Conservation (phyloP, 2,888 invertebrate genomes). For the Ophion slaviceki region DNA sequence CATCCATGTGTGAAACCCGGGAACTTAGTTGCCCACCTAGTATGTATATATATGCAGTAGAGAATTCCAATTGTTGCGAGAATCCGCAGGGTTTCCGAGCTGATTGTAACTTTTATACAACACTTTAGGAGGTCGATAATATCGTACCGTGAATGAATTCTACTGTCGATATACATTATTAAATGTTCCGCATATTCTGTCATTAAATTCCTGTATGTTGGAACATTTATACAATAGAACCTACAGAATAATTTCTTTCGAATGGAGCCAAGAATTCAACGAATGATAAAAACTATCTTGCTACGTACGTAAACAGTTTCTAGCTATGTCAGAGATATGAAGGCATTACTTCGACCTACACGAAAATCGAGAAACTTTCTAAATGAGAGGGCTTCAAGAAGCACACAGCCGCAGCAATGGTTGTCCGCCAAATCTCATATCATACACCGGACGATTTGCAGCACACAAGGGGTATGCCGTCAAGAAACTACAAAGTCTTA, state of each 20-base stretch:
- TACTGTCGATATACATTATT: too few species aligned
- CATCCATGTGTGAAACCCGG: too few species aligned
- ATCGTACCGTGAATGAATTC: too few species aligned
- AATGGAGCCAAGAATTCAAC: conserved; percentile 55
- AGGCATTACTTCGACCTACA: conserved; percentile 30
- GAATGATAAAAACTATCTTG: conserved; percentile 21
- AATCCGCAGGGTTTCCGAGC: too few species aligned
- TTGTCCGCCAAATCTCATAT: conserved; percentile 33
- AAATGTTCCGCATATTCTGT: too few species aligned
- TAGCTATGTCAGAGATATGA: conserved; percentile 48
- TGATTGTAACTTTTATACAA: too few species aligned
- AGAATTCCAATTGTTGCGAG: too few species aligned
- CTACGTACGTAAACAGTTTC: conserved; percentile 49
- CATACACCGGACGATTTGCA: conserved; percentile 33
- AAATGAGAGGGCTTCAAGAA: background rate
- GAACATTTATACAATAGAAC: conserved; percentile 26
- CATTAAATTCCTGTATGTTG: too few species aligned
- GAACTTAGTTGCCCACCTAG: too few species aligned
- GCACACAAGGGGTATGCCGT: conserved; percentile 19
- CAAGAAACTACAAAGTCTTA: conserved; percentile 54
- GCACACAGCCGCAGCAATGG: conserved; percentile 37
- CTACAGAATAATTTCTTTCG: conserved; percentile 58
- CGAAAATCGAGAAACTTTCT: conserved; percentile 1
- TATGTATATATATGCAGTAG: too few species aligned
- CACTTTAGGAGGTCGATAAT: too few species aligned